Conservation (phyloP, 92 coral and sea anemone genomes). For the Epizoanthus rinbou region DNA sequence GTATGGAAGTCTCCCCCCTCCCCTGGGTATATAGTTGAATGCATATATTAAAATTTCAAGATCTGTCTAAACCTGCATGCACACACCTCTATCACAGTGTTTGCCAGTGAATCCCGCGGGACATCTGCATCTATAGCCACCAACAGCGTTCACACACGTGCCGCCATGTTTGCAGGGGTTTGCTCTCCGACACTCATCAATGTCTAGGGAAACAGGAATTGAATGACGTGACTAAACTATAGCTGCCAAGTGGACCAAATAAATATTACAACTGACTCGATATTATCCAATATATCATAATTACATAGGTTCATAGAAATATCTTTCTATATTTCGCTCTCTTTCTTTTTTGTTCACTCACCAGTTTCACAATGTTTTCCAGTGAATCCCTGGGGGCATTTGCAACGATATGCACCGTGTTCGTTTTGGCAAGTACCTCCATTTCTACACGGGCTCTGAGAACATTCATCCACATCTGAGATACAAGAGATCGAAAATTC, state of each 20-base stretch:
- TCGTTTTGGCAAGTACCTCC: constrained; percentile 29
- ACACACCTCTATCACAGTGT: constrained; percentile 44
- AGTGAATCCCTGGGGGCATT: constrained; percentile 14
- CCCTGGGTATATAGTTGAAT: no score
- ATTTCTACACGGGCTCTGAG: constrained; percentile 24
- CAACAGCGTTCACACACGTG: constrained; percentile 34
- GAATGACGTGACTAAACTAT: no score
- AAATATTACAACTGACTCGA: no score
- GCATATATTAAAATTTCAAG: no score
- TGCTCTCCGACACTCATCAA: constrained; percentile 16
- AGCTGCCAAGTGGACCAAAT: no score
- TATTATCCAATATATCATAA: no score
- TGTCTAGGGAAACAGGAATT: not conserved
- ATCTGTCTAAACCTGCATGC: no score
- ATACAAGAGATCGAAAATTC: no score
- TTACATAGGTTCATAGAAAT: no score
- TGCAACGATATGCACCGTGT: constrained; percentile 36
- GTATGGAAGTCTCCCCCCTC: no score
- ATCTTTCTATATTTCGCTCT: no score
- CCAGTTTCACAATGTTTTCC: constrained; percentile 44
- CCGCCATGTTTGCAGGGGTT: constrained; percentile 44
- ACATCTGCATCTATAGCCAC: constrained; percentile 38
- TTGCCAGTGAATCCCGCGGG: constrained; percentile 46
- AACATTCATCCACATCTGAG: constrained; percentile 42
- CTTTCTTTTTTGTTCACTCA: not conserved